A percentile compares a stretch with the other conserved stretches of the same genome.
These are phyloP conservation scores for Phaethornis superciliosus DNA, from an alignment of 2,113 vertebrate genomes.

Conservation along the genomic window DNA sequence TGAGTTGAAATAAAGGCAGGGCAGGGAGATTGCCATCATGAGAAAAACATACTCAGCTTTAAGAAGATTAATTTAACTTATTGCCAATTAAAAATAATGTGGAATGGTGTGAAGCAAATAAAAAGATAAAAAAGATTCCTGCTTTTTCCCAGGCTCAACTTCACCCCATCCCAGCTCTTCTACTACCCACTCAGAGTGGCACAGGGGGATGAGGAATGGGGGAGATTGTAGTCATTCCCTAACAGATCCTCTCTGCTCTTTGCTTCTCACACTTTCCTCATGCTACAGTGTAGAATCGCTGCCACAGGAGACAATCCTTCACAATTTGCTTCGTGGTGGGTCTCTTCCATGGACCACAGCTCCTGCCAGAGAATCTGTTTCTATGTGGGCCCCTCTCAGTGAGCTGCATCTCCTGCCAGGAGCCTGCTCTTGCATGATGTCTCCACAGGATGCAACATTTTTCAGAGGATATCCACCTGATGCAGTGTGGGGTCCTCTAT, in stretches of 20 bases:
- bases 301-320: neutral
- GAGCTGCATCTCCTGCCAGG: neutral
- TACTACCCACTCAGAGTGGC: rapidly evolving
- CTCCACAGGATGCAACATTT: neutral
- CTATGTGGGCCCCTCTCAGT: neutral
- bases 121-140: neutral
- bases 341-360: neutral
- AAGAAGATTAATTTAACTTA: neutral
- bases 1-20: neutral
- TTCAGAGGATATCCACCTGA: neutral
- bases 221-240: neutral
- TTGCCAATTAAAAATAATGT: neutral
- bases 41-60: neutral
- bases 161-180: neutral
- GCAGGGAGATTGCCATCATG: neutral
- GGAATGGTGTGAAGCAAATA: neutral
- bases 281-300: neutral
- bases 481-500: neutral
- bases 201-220: rapidly evolving
- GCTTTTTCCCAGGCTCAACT: neutral
- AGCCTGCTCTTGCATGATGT: neutral
- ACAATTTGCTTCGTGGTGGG: neutral
- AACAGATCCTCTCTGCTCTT: neutral
- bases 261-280: neutral
- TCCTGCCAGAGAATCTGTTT: neutral